Conservation (phyloP, 2,797 vertebrate species). For the Paedocypris micromegethes region DNA sequence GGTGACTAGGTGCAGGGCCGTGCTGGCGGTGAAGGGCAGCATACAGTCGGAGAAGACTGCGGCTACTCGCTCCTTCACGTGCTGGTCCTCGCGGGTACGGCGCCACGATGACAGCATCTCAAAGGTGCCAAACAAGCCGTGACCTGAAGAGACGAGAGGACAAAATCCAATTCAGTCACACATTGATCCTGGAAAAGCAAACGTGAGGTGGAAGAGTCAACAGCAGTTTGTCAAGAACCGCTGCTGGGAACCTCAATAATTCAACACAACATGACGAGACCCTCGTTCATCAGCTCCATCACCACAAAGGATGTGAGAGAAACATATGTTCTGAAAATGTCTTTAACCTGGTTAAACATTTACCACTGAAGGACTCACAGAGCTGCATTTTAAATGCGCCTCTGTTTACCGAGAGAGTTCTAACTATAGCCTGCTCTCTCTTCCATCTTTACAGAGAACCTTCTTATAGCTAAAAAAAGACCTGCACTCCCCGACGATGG, state of each 20-base stretch:
- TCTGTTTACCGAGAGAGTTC: conserved; percentile 21
- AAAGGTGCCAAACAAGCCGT: conserved; percentile 94
- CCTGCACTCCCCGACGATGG: conserved; percentile 23
- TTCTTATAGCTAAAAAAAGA: conserved; percentile 24
- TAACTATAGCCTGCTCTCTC: conserved; percentile 17
- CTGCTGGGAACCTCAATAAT: conserved; percentile 47
- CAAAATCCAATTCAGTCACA: conserved; percentile 14
- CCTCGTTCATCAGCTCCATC: conserved; percentile 19
- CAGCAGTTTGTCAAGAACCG: conserved; percentile 32
- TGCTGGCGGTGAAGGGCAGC: conserved; percentile 95
- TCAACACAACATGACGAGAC: conserved; percentile 43
- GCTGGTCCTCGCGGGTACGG: conserved; percentile 94
- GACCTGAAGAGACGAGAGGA: conserved; percentile 66
- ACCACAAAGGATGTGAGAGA: conserved; percentile 32
- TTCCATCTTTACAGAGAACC: conserved; percentile 24
- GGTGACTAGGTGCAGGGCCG: conserved; percentile 93
- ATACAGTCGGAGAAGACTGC: conserved; percentile 95
- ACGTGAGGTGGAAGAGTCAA: conserved; percentile 13
- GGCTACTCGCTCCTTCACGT: conserved; percentile 95
- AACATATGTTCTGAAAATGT: conserved; percentile 5
- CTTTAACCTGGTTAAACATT: not conserved
- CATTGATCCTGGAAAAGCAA: conserved; percentile 11
- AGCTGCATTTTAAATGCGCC: not conserved
- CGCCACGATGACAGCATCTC: conserved; percentile 99
- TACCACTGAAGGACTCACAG: not conserved